Percentiles rank a stretch among this genome's conserved stretches.
These are phyloP conservation scores for Encarsia formosa DNA, from an alignment of 2,888 invertebrate species.

Conservation along the genomic window DNA sequence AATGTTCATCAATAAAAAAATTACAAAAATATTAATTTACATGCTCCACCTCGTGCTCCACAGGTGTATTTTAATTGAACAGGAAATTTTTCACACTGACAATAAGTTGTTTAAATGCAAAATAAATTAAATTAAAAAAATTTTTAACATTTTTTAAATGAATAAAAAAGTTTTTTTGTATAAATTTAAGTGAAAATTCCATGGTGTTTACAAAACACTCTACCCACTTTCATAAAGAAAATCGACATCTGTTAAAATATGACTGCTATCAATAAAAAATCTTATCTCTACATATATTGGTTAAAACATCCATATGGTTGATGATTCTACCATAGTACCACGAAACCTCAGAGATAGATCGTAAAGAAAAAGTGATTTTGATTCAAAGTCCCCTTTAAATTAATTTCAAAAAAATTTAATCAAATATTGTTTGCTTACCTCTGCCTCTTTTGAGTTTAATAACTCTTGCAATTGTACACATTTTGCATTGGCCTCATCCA, in stretches of 20 bases:
- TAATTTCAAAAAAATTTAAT: background rate
- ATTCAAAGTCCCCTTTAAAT: no score
- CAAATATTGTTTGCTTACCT: conserved; percentile 35
- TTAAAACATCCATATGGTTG: conserved; percentile 21
- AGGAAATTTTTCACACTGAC: no score
- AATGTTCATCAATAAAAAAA: no score
- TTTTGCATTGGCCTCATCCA: conserved; percentile 43
- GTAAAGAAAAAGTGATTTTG: background rate
- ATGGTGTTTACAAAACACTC: conserved; percentile 44
- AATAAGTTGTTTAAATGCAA: no score
- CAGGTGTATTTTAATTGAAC: no score
- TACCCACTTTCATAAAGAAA: conserved; percentile 43
- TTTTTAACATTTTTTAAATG: no score
- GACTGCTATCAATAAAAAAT: conserved; percentile 34
- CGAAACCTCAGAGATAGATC: background rate
- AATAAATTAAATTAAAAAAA: no score
- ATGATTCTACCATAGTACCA: background rate
- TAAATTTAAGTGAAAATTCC: conserved; percentile 11
- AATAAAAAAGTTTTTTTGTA: no score
- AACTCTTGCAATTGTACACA: conserved; percentile 45
- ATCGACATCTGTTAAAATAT: conserved; percentile 46
- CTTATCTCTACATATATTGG: conserved; percentile 19
- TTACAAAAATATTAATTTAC: no score
- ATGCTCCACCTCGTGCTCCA: no score
- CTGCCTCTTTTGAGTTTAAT: conserved; percentile 45